Percentiles rank a stretch among this genome's conserved stretches.
Evolutionary conservation across 2,113 vertebrate species (phyloP).

Genomic region (Pelvicachromis taeniatus): DNA sequence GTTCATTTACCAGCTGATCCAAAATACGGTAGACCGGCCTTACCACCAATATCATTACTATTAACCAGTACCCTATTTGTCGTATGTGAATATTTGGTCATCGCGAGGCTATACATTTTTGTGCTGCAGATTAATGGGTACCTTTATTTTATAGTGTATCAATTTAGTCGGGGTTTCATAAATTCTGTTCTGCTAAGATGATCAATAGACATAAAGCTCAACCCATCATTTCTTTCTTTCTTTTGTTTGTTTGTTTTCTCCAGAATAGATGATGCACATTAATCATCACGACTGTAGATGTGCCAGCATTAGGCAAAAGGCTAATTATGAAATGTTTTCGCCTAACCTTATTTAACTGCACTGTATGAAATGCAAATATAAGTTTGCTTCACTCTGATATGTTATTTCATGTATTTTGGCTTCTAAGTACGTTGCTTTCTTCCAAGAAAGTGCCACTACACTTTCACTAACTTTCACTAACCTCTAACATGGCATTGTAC

Average conservation of each 20-base stretch:
- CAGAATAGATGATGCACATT: not conserved
- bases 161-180: not conserved
- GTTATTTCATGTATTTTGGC: not conserved
- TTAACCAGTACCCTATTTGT: not conserved
- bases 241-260: not conserved
- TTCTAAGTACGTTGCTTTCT: not conserved
- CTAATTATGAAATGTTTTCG: not conserved
- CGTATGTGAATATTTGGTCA: not conserved
- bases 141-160: not conserved
- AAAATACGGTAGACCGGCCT: not conserved
- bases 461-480: not conserved
- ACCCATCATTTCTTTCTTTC: not conserved
- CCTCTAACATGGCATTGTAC: not conserved
- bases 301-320: not conserved
- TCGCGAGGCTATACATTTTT: not conserved
- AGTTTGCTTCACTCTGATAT: not conserved
- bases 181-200: not conserved
- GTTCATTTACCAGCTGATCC: not conserved
- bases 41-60: not conserved
- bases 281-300: not conserved
- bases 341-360: not conserved
- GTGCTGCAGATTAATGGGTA: not conserved
- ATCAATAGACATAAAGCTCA: not conserved
- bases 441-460: not conserved
- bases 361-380: not conserved